Evolutionary conservation across 2,113 vertebrate genomes (phyloP), one percentile per base, ranked within the genome.

Genomic region (Salminus brasiliensis): DNA sequence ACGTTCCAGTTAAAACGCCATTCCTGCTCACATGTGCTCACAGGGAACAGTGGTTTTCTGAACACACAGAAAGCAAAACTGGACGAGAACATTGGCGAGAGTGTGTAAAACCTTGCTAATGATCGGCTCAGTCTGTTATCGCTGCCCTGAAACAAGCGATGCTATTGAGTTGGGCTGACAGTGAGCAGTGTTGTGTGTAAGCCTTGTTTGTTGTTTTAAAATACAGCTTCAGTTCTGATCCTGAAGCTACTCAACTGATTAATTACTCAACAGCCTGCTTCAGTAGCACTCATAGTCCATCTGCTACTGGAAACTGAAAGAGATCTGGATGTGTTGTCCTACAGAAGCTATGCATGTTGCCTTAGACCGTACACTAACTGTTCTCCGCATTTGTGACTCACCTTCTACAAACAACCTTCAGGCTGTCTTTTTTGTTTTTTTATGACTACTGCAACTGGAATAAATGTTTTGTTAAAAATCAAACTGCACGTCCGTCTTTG

Each of bases 381-480:
- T 63, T 18, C 41, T n/a, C 55, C 39, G 36, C 27, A 7, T 23
- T 25, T 32, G 47, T 72, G 60, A 30, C 1, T 18, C 27, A 29
- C 18, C 25, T 3, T 60, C 39, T 71, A 5, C 23, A 29, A 79
- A 59, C n/a, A 21, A 29, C 18, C 5, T 39, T 39, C 57, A 59
- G 60, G 29, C 23, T 47, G 10, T 49, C 47, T n/a, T n/a, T n/a
- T 71, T 71, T 49, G 2, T 30, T 79, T 62, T n/a, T 67, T 65
- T 78, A 76, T 74, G 3, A 59, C 57, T 59, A 60, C n/a, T 36
- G 59, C 52, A 71, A 53, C 55, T 73, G 30, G 63, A 83, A 85
- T 85, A 83, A 77, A 85, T 32, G 47, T 65, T 85, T 82, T 76
- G 62, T 80, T 79, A 76, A 80, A 83, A 73, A 77, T 32, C 27